Conservation (phyloP, 2,113 vertebrate species). For the Pseudorectes ferrugineus region DNA sequence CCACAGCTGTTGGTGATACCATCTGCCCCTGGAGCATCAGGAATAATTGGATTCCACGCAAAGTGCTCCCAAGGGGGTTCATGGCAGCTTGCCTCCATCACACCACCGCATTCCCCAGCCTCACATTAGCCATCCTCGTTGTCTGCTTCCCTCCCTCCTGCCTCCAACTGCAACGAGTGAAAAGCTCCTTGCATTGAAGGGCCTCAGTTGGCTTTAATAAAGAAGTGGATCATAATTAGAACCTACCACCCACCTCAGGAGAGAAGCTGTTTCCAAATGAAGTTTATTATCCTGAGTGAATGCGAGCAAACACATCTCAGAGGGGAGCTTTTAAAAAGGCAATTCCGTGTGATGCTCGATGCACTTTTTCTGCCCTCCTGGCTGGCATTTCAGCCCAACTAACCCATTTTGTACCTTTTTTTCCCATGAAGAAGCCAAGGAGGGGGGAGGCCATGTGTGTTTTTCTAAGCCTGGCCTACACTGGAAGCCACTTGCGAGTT, state of each 20-base stretch:
- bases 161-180: rapidly evolving
- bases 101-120: rapidly evolving
- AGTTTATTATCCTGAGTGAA: not conserved
- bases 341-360: not conserved
- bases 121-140: rapidly evolving
- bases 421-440: not conserved
- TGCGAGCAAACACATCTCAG: not conserved
- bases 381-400: not conserved
- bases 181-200: not conserved
- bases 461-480: not conserved
- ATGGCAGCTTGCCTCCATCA: not conserved
- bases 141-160: not conserved
- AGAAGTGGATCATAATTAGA: not conserved
- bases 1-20: not conserved
- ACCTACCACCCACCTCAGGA: not conserved
- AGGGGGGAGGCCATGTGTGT: not conserved
- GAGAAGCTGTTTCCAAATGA: not conserved
- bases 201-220: not conserved
- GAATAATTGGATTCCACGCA: not conserved
- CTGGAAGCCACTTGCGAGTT: not conserved
- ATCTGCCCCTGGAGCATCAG: not conserved
- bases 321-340: not conserved
- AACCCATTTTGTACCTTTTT: not conserved
- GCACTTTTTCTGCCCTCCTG: not conserved
- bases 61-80: not conserved